Evolutionary conservation across 2,797 vertebrate genomes (phyloP), one percentile per base, ranked within the genome.

Genomic region (Darevskia nairensis): DNA sequence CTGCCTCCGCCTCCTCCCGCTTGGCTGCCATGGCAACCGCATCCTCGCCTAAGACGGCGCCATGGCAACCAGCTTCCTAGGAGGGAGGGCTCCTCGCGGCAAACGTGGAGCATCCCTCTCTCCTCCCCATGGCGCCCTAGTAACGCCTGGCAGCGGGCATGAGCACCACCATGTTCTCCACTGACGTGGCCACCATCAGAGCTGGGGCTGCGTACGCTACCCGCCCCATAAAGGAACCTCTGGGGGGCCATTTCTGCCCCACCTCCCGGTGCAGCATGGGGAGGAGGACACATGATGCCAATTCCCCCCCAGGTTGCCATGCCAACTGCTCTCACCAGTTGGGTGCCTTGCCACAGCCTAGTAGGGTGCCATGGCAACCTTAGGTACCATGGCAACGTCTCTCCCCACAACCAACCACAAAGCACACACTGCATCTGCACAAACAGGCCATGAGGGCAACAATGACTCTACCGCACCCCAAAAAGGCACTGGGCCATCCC

Each of bases 341-440:
- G 76, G 87, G 32, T 64, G 50, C 68, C 68, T 75, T 85, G 50
- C 88, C 87, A 84, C 88, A 77, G 50, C 76, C 76, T 88, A 80
- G 82, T 68, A 72, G 82, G 82, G 46, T 88, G 71, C 88, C 77
- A 85, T 89, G 82, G 80, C 88, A 89, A 85, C 88, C 50, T 64
- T 32, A 74, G 32, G 87, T 76, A 32, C 68, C 87, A 85, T 32
- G 76, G 32, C 76, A 79, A 83, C 80, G 19, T 77, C n/a, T 46
- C 21, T 13, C 29, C 6, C 13, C 27, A n/a, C 50, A 55, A 55
- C 50, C 50, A 55, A 55, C 50, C 50, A 55, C 50, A 1, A 5
- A 9, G 2, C 32, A 39, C 7, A 35, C 19, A 17, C 39, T 41
- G 39, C 8, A 64, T 64, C 17, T 64, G 19, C 39, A 32, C 17